phyloP scores from a whole-genome alignment of 2,113 vertebrate genomes.

The Collichthys lucidus region DNA sequence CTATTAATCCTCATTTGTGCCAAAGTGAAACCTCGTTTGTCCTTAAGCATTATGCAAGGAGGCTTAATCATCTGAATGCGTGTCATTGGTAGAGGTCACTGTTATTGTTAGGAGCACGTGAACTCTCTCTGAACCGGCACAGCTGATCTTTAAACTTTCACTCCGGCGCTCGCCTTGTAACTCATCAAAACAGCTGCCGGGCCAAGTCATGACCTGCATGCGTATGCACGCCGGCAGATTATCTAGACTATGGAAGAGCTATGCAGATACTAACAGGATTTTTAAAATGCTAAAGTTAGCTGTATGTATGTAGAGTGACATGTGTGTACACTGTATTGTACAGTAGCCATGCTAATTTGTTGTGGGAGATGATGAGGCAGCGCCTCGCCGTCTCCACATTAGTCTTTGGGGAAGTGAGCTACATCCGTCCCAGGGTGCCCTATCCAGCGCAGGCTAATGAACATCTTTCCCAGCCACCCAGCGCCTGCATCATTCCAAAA shows the following conservation, averaged over 20 bases:
- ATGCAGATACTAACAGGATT: not conserved
- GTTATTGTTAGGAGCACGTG: no score
- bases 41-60: slow-evolving; percentile 24
- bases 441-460: slow-evolving; percentile 59
- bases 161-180: slow-evolving; percentile 12
- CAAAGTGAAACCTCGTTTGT: slow-evolving; percentile 11
- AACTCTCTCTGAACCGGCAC: slow-evolving; percentile 32
- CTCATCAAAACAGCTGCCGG: slow-evolving; percentile 54
- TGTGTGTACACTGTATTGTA: not conserved
- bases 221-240: not conserved
- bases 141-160: slow-evolving; percentile 51
- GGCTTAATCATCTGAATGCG: slow-evolving; percentile 32
- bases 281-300: not conserved
- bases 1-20: slow-evolving; percentile 15
- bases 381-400: not conserved
- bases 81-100: slow-evolving; percentile 56
- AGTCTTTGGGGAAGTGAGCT: slow-evolving; percentile 67
- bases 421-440: slow-evolving; percentile 51
- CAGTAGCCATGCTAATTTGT: not conserved
- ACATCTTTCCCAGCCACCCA: slow-evolving; percentile 29
- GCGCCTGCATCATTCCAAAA: slow-evolving; percentile 51
- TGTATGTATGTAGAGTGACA: not conserved
- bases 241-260: not conserved
- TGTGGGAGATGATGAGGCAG: slow-evolving; percentile 14
- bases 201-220: slow-evolving; percentile 38